phyloP scores from a whole-genome alignment of 2,888 invertebrate species.

The Aspidapion aeneum region DNA sequence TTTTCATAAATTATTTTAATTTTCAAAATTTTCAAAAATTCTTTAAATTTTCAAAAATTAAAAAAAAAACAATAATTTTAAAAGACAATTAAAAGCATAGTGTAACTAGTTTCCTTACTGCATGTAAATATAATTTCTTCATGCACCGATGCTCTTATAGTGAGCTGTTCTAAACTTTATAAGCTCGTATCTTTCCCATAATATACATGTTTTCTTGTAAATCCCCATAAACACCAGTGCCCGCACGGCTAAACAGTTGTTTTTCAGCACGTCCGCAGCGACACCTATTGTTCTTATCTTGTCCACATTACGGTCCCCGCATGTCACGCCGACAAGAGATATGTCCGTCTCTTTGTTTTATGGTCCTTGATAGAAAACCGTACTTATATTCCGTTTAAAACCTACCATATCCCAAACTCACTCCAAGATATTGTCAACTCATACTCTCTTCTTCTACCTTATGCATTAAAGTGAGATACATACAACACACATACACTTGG shows the following conservation, averaged over 20 bases:
- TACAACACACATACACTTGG: background rate
- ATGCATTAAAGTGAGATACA: background rate
- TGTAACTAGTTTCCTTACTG: no score
- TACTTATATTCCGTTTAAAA: background rate
- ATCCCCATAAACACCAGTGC: background rate
- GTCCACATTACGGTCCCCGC: constrained; percentile 21
- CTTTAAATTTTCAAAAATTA: no score
- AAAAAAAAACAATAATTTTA: no score
- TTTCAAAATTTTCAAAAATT: no score
- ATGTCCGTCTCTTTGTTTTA: constrained; percentile 15
- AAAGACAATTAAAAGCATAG: no score
- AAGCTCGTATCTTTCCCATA: background rate
- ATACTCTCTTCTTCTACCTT: no score
- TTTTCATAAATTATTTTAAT: no score
- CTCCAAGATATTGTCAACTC: background rate
- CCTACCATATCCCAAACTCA: background rate
- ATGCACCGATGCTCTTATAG: no score
- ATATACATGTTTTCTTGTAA: background rate
- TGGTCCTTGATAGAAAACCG: background rate
- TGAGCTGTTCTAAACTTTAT: no score
- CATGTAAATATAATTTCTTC: no score
- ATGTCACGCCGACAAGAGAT: constrained; percentile 22
- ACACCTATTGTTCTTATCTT: constrained; percentile 25
- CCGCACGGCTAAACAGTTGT: constrained; percentile 1
- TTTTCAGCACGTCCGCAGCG: constrained; percentile 5